A percentile compares a stretch with the other conserved stretches of the same genome.
Evolutionary conservation across 2,113 vertebrate species (phyloP).

Genomic region (Phycodurus eques): DNA sequence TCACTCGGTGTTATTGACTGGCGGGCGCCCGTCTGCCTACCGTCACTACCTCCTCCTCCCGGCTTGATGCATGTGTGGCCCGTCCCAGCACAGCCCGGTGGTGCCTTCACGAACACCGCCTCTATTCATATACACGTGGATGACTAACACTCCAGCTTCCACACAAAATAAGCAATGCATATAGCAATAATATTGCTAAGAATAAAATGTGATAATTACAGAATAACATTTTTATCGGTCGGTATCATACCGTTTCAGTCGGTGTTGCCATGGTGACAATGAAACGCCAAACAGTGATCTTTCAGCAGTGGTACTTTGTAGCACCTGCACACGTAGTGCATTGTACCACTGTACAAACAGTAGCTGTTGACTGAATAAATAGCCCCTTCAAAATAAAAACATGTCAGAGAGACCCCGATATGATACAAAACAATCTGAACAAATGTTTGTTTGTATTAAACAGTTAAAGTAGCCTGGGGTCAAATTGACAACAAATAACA

Average conservation of each 20-base stretch:
- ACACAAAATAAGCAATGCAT: neutral
- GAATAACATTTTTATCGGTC: no score
- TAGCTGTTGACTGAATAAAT: no score
- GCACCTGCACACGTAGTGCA: no score
- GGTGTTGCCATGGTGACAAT: neutral
- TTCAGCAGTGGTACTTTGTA: no score
- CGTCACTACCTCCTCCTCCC: slow-evolving; percentile 22
- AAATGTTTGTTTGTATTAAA: no score
- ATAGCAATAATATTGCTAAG: neutral
- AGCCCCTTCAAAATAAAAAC: no score
- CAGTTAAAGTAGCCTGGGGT: no score
- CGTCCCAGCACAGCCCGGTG: slow-evolving; percentile 41
- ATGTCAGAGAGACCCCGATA: no score
- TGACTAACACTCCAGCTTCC: neutral
- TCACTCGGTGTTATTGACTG: neutral
- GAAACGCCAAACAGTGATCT: neutral
- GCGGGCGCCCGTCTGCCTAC: neutral
- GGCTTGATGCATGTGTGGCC: slow-evolving; percentile 42
- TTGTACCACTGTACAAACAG: no score
- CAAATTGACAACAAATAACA: no score
- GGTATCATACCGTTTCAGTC: no score
- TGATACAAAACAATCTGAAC: no score
- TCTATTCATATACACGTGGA: slow-evolving; percentile 11
- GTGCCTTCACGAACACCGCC: slow-evolving; percentile 39
- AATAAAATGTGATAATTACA: neutral